Evolutionary conservation across 2,113 vertebrate species (phyloP), one percentile per base, ranked within the genome.

Genomic region (Rallus limicola): DNA sequence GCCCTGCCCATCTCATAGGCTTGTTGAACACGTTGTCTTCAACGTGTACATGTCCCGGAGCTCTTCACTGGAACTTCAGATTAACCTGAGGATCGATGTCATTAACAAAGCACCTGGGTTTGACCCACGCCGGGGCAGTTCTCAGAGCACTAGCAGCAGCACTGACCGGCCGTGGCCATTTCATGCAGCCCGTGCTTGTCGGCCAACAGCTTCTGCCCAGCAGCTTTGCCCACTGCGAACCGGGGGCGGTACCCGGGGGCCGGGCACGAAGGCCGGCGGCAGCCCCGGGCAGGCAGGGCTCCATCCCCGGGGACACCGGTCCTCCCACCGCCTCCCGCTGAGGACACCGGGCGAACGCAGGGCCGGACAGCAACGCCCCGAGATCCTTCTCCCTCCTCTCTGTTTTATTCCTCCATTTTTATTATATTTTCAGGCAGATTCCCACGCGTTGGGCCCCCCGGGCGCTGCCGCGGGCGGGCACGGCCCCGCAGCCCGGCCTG

Each of bases 341-440:
- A 17, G 56, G 56, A 21, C 25, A 34, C 3, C 17, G 48, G 59
- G 34, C 9, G 38, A 59, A 48, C 86, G 34, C n/a, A 10, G 63
- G 25, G 53, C 36, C 23, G 72, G 16, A 5, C 46, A 67, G 52
- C 75, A 65, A 10, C 20, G 20, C 13, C n/a, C 4, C 31, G 21
- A 1, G 1, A 9, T 36, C 46, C 48, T 68, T 82, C 70, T 79
- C 67, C 19, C 42, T 76, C 48, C 9, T 65, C 42, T 25, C 34
- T 13, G 28, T 6, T 42, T 36, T 8, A 3, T 29, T 6, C 14
- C 14, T 21, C 16, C 3, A 2, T 16, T 46, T 38, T 62, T 24
- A 0, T 19, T 5, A 0, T 3, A 5, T 46, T 82, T 75, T 3
- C 3, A 2, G 19, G 6, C 0, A 26, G 9, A 24, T 44, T 20